These are phyloP conservation scores for Melanotaenia trifasciata DNA, from an alignment of 2,797 vertebrate species.

Conservation along the genomic window DNA sequence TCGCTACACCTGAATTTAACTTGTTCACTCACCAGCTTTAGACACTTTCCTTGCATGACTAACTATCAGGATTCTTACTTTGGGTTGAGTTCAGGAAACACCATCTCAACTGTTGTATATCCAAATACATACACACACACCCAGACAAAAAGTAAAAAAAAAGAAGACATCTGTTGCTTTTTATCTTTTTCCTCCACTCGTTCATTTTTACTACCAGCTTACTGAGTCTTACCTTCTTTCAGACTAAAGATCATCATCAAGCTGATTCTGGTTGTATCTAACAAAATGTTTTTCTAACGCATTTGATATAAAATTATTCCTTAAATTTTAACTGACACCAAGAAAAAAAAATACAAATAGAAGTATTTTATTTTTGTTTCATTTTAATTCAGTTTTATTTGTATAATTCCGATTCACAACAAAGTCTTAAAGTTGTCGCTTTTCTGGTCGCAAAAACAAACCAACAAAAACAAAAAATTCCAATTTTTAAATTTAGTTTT, in stretches of 20 bases:
- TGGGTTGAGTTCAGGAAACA: conserved; percentile 15
- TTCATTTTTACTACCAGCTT: conserved; percentile 32
- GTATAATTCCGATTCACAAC: background rate
- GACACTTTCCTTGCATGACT: conserved; percentile 66
- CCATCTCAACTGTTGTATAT: background rate
- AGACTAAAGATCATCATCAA: conserved; percentile 11
- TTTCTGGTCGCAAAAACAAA: background rate
- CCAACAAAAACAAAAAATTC: no score
- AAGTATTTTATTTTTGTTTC: background rate
- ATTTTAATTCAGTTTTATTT: background rate
- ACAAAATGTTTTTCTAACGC: conserved; percentile 9
- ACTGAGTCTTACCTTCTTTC: conserved; percentile 22
- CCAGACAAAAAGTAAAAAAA: background rate
- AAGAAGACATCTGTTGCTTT: conserved; percentile 11
- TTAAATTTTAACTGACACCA: background rate
- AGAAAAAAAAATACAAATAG: background rate
- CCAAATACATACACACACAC: background rate
- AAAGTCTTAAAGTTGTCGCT: background rate
- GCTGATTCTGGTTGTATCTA: conserved; percentile 17
- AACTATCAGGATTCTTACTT: conserved; percentile 23
- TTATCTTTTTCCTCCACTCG: conserved; percentile 20
- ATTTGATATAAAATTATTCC: background rate
- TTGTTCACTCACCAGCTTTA: conserved; percentile 24
- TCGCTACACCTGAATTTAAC: conserved; percentile 5
- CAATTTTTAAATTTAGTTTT: no score